Evolutionary conservation across 2,888 invertebrate genomes (phyloP).

Genomic region (Galeruca laticollis): DNA sequence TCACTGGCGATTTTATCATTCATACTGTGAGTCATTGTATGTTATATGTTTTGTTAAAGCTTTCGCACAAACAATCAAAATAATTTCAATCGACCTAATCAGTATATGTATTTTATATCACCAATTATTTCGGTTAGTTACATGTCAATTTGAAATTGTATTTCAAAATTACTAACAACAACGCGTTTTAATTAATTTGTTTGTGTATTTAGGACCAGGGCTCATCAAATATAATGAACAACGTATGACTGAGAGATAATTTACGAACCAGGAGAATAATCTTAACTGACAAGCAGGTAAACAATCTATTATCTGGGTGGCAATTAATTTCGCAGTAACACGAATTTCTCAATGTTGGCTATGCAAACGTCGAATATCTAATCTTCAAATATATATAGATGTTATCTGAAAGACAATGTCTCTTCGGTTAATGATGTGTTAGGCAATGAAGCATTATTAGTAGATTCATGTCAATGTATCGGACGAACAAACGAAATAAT

Average conservation of each 20-base stretch:
- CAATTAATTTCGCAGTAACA: conserved; percentile 28
- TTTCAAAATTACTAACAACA: not conserved
- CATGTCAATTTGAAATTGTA: not conserved
- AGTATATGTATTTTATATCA: no score
- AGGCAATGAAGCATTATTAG: conserved; percentile 2
- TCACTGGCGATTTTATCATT: no score
- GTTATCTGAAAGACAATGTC: conserved; percentile 9
- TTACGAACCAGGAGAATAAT: conserved; percentile 14
- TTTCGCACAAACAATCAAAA: no score
- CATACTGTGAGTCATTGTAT: no score
- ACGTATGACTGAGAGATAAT: conserved; percentile 11
- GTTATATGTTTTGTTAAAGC: no score
- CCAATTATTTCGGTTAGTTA: no score
- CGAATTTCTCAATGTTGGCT: conserved; percentile 20
- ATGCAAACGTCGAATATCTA: conserved; percentile 26
- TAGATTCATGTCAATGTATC: not conserved
- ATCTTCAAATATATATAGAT: conserved; percentile 4
- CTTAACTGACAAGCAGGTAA: conserved; percentile 29
- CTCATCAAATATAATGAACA: conserved; percentile 19
- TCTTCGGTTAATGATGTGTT: not conserved
- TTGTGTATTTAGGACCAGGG: not conserved
- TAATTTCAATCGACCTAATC: no score
- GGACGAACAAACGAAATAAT: not conserved
- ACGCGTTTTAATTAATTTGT: not conserved
- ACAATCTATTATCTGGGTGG: conserved; percentile 22